phyloP scores from a whole-genome alignment of 2,797 vertebrate species.

The Clarias laeviceps region DNA sequence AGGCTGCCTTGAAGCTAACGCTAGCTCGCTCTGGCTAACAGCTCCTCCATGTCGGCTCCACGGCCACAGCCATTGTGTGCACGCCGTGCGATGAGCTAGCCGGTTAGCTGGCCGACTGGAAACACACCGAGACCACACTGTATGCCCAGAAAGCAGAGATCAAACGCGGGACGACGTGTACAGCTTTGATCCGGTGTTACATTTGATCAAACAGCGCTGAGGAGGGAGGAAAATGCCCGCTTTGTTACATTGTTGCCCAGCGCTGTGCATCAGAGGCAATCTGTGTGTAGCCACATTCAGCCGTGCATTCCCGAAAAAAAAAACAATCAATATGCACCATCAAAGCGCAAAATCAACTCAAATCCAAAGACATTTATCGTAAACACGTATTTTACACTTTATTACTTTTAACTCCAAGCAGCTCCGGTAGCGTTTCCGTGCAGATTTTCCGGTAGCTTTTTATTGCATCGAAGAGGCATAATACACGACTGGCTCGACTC shows the following conservation, averaged over 20 bases:
- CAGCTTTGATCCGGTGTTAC: not conserved
- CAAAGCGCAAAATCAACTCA: constrained; percentile 38
- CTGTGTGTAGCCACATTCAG: constrained; percentile 40
- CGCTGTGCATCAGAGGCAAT: constrained; percentile 77
- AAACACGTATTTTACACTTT: constrained; percentile 70
- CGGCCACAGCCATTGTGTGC: constrained; percentile 51
- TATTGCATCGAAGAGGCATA: constrained; percentile 92
- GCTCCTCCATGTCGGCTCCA: constrained; percentile 54
- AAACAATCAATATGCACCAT: constrained; percentile 28
- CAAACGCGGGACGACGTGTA: not conserved
- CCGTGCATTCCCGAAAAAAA: constrained; percentile 38
- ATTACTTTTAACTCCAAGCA: constrained; percentile 79
- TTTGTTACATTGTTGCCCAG: constrained; percentile 87
- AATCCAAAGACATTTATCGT: constrained; percentile 39
- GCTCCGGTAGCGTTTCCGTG: constrained; percentile 80
- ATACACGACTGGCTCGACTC: constrained; percentile 78
- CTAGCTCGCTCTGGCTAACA: constrained; percentile 43
- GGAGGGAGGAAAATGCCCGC: constrained; percentile 56
- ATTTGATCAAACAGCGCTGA: not conserved
- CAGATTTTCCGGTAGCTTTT: constrained; percentile 80
- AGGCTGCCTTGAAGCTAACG: constrained; percentile 48
- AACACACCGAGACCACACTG: constrained; percentile 11
- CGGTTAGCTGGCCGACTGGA: constrained; percentile 60
- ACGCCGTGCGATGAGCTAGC: constrained; percentile 56
- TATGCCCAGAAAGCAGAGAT: not conserved